Evolutionary conservation across 2,888 invertebrate species (phyloP), one percentile per base, ranked within the genome.

Genomic region (Cheilosia vernalis): DNA sequence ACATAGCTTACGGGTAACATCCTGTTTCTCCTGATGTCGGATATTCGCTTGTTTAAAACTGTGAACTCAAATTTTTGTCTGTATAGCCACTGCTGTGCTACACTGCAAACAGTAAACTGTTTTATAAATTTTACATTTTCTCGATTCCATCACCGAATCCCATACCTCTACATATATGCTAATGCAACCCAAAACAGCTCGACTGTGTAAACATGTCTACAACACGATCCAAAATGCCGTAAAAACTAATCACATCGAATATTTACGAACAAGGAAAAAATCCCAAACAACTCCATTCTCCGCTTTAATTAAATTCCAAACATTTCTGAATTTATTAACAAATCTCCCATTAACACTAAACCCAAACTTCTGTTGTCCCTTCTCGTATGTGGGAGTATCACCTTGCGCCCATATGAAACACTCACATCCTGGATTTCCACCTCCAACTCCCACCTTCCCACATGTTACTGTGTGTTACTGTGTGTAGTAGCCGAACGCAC

Each of bases 261-360:
- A 19, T 47, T 4, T 17, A n/a, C n/a, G 9, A 6, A 44, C 3
- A 21, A 27, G 7, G 6, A 27, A 19, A 4, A 24, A 51, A 6
- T 4, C 4, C 3, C 1, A 13, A 51, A 42, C 47, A 61, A 67
- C 51, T 55, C 21, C 49, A 72, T 51, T 77, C 76, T 72, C 49
- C 53, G 37, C 56, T 67, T 10, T 69, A 66, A 76, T 74, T 70
- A 58, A 66, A 72, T 63, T 84, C 21, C 44, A 61, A 73, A 77
- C 6, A 56, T 73, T 64, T 47, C 44, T 47, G 40, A 83, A 74
- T 74, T 67, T 74, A 79, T 79, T 69, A 78, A 64, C 67, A 64
- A 79, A 74, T 67, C 73, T 69, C 73, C 74, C 79, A 84, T 83
- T 78, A 83, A 67, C 67, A 74, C 73, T 4, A 37, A 37, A 37